Conservation (phyloP, 2,113 vertebrate genomes). For the Gnathonemus echidnorhynchus region DNA sequence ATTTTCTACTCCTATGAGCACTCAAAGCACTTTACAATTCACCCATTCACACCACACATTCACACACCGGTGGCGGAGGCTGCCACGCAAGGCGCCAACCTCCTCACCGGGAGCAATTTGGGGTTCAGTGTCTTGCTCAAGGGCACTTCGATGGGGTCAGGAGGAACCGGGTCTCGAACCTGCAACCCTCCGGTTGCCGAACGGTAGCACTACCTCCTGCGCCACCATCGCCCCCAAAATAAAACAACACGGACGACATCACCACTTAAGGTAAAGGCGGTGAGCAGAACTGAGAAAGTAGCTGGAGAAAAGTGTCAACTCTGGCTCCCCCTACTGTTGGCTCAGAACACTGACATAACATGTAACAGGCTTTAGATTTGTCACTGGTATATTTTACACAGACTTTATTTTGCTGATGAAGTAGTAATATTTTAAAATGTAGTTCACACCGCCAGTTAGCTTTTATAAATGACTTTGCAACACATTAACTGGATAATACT, state of each 20-base stretch:
- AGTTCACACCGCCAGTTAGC: not conserved
- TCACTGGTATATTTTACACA: not conserved
- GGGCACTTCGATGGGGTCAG: no score
- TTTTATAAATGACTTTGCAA: not conserved
- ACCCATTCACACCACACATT: no score
- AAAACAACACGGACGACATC: not conserved
- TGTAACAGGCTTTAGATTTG: not conserved
- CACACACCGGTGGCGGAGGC: no score
- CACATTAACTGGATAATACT: not conserved
- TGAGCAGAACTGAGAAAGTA: not conserved
- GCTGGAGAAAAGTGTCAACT: not conserved
- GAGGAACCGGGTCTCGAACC: no score
- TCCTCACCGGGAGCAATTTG: no score
- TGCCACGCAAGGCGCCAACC: no score
- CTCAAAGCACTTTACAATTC: no score
- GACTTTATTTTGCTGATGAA: not conserved
- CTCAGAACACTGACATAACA: not conserved
- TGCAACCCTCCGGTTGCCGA: no score
- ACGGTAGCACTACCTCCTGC: no score
- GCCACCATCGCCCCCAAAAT: no score
- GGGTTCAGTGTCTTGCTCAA: no score
- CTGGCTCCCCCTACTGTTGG: constrained; percentile 20
- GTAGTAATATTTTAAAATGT: not conserved
- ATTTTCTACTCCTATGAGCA: no score
- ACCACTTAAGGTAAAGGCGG: not conserved